Conservation (phyloP, 2,888 invertebrate genomes). For the Torymus auratus region DNA sequence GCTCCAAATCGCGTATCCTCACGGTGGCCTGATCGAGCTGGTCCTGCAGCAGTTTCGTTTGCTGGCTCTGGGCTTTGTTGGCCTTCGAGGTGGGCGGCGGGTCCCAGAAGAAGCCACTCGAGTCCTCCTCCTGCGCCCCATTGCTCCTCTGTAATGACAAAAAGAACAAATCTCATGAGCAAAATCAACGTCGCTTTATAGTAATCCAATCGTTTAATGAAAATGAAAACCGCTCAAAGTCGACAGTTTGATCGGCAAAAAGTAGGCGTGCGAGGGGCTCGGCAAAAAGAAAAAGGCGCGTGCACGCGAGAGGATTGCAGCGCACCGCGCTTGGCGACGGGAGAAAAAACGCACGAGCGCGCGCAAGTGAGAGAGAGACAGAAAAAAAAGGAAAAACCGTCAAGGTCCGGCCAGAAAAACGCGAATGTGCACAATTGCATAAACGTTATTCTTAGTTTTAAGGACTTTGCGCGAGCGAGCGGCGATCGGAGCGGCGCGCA, state of each 20-base stretch:
- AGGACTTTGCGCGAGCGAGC: slow-evolving; percentile 31
- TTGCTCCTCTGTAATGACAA: slow-evolving; percentile 47
- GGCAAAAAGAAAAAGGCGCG: no score
- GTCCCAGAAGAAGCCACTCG: slow-evolving; percentile 73
- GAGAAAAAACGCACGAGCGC: slow-evolving; percentile 4
- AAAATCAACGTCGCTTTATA: no score
- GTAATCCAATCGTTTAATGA: no score
- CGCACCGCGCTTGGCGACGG: neutral
- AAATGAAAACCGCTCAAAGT: neutral
- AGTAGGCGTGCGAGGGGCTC: no score
- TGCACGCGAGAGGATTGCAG: no score
- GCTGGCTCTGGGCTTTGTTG: slow-evolving; percentile 62
- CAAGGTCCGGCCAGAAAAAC: slow-evolving; percentile 29
- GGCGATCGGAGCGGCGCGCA: slow-evolving; percentile 55
- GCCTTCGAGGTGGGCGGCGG: slow-evolving; percentile 65
- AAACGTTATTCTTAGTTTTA: slow-evolving; percentile 56
- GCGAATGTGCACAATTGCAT: slow-evolving; percentile 50
- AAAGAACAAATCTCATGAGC: neutral
- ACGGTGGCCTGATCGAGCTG: slow-evolving; percentile 73
- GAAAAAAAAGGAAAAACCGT: slow-evolving; percentile 4
- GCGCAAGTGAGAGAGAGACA: neutral
- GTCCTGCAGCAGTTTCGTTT: slow-evolving; percentile 69
- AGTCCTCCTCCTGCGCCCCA: slow-evolving; percentile 61
- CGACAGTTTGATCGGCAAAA: no score
- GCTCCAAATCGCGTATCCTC: slow-evolving; percentile 72